Base-by-base conservation (phyloP, 1,140 invertebrate genomes). In the Eupeodes corollae region DNA sequence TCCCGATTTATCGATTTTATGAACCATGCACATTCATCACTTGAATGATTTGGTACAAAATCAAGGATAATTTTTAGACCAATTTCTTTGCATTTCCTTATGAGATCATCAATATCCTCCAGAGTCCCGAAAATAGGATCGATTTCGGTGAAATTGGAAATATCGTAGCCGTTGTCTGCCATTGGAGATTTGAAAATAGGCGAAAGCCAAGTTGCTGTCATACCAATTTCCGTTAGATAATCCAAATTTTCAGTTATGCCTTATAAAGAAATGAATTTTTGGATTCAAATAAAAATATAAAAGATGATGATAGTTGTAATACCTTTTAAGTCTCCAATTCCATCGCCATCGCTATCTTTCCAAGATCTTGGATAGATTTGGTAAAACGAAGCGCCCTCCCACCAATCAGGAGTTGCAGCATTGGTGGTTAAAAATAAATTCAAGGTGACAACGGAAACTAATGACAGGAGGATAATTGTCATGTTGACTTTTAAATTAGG, bases 11-110 rank as follows among this genome's bases (percentile, higher is more conserved):
- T 61, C 8, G 82, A 86, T 46, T 79, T 73, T 21, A 68, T 47
- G 54, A 87, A 88, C 77, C 85, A 88, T 21, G 74, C 66, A 40
- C 82, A 79, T 44, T 80, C 59, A 41, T 79, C 76, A 32, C 82
- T 83, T 0, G 82, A 80, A 55, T 88, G 84, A 61, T 89, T 88
- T 1, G 86, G 85, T 6, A 37, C 70, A 57, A 67, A 66, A 57
- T 68, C 65, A 39, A 68, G 43, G 14, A 68, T 56, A 32, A 67
- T 59, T 52, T 65, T 26, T 26, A 26, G 21, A 26, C 8, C 21
- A 26, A 26, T 3, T 26, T 26, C 21, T 26, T 26, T 26, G 21
- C 3, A 26, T 26, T 26, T 26, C 8, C 8, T 26, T 5, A 26
- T 8, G 3, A 26, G 3, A 5, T 3, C 21, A 26, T 26, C 21